Percentiles rank a stretch among this genome's conserved stretches.
Evolutionary conservation across 2,113 vertebrate genomes (phyloP).

Genomic region (Podarcis muralis): DNA sequence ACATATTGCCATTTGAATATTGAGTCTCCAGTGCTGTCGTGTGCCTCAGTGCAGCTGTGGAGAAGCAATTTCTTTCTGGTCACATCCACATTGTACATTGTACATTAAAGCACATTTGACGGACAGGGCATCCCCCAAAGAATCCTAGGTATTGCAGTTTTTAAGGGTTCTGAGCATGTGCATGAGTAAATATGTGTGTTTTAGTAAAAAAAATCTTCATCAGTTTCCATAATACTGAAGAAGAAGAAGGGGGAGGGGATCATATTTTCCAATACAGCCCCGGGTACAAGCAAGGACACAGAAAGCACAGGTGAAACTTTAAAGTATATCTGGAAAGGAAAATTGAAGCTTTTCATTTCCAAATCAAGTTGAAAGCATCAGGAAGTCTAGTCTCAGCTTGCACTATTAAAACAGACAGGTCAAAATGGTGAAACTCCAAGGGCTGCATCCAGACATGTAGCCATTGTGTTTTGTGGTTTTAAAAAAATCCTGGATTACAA

Average conservation of each 20-base stretch:
- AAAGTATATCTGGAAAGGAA: conserved; percentile 11
- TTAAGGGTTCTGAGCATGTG: neutral
- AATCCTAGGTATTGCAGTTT: too few species aligned
- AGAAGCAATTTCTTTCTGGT: neutral
- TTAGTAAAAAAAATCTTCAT: neutral
- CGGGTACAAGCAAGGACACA: neutral
- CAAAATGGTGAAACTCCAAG: neutral
- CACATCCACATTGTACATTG: too few species aligned
- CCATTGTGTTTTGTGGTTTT: neutral
- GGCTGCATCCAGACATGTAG: neutral
- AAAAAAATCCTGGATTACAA: neutral
- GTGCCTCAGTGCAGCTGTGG: neutral
- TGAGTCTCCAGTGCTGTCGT: neutral
- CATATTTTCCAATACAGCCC: neutral
- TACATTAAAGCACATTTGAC: too few species aligned
- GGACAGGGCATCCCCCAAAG: too few species aligned
- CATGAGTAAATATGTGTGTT: neutral
- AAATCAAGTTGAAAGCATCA: conserved; percentile 17
- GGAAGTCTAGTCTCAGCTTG: neutral
- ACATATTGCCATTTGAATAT: neutral
- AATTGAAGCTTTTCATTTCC: neutral
- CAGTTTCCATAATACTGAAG: neutral
- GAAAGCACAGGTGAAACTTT: neutral
- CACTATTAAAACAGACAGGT: neutral
- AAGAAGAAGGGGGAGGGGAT: neutral